A percentile compares a stretch with the other conserved stretches of the same genome.
phyloP scores from a whole-genome alignment of 2,113 vertebrate species.

The Rhombomys opimus region DNA sequence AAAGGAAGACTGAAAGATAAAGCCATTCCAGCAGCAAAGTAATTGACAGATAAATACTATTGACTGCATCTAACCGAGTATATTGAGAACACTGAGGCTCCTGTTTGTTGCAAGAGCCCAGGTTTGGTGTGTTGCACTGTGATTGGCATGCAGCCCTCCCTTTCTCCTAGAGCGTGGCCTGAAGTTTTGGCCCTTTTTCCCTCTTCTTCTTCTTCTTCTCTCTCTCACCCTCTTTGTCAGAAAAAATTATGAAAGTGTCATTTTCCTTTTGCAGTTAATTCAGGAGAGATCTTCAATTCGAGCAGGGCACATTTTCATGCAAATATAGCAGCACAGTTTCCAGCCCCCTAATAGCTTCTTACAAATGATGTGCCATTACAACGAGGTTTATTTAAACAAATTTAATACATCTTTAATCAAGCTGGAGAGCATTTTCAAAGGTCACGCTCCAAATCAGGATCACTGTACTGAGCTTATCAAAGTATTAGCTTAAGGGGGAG shows the following conservation, averaged over 20 bases:
- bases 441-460: slow-evolving; percentile 99
- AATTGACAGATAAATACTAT: slow-evolving; percentile 72
- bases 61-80: slow-evolving; percentile 56
- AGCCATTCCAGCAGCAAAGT: slow-evolving; percentile 64
- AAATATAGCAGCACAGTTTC: slow-evolving; percentile 95
- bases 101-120: not conserved
- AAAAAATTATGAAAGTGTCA: slow-evolving; percentile 95
- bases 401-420: slow-evolving; percentile 99
- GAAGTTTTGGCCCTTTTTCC: slow-evolving; percentile 89
- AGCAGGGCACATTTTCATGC: slow-evolving; percentile 98
- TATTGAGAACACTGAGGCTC: slow-evolving; percentile 37
- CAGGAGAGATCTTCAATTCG: slow-evolving; percentile 93
- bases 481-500: slow-evolving; percentile 97
- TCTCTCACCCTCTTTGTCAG: slow-evolving; percentile 85
- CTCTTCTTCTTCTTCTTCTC: not conserved
- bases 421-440: slow-evolving; percentile 98
- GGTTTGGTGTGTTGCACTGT: not conserved
- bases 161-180: slow-evolving; percentile 80
- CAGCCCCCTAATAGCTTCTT: slow-evolving; percentile 99
- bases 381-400: slow-evolving; percentile 99
- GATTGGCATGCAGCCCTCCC: slow-evolving; percentile 79
- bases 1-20: slow-evolving; percentile 27
- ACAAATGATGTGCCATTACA: slow-evolving; percentile 99
- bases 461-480: slow-evolving; percentile 94
- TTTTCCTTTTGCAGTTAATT: slow-evolving; percentile 91